Base-by-base conservation (phyloP, 1,140 invertebrate species). In the Diachasmimorpha longicaudata region DNA sequence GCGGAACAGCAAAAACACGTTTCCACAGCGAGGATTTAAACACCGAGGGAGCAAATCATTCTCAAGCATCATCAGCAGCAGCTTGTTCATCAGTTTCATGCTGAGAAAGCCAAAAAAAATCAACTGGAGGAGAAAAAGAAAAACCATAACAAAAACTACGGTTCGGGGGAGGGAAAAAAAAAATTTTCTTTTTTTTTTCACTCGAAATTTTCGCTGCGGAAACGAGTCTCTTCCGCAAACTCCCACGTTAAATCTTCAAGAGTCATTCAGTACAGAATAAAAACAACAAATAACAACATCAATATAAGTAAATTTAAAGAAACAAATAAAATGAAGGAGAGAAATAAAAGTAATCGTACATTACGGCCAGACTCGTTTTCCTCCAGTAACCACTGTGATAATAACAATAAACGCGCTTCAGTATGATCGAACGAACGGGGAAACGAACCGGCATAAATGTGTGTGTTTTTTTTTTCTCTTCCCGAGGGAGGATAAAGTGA, bases 321-420 rank as follows among this genome's bases (percentile, higher is more conserved):
- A 66, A 31, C 31, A 25, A 66, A 31, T 66, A 66, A 68, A 68
- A 63, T 25, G 0, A 25, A 25, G 1, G 58, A 63, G 58, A 63
- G 58, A 68, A 68, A 68, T 39, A 68, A 68, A 42, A 42, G 39
- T 42, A 42, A 68, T 39, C 36, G 66, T 39, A 68, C 36, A 67
- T 25, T 81, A 79, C 81, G 80, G 79, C 78, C 78, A 77, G 81
- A 79, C 82, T 83, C 81, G 81, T 85, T 83, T 81, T 83, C 81
- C 80, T 83, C 81, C 82, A 83, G 74, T 81, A 84, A 85, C 81
- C 82, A 84, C 83, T 85, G 84, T 85, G 84, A 84, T 85, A 85
- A 84, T 63, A 73, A 73, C 71, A 69, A 68, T 52, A 74, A 74
- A 55, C 63, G 63, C 72, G 72, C 58, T 67, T 39, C 37, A 69